Evolutionary conservation across 2,113 vertebrate species (phyloP).

Genomic region (Chaetura pelagica): DNA sequence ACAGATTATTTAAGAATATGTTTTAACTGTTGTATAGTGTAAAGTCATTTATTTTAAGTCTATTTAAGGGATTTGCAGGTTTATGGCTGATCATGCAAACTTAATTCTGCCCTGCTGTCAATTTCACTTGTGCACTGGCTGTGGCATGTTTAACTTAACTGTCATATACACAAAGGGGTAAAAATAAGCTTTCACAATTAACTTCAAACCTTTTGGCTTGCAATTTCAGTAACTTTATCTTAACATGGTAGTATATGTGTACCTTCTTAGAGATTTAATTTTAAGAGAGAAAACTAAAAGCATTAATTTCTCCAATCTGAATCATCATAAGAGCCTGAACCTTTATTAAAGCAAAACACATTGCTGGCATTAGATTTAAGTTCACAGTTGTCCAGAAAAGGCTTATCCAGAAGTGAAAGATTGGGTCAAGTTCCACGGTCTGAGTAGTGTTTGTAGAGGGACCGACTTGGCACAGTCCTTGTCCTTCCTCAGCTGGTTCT

Average conservation of each 20-base stretch:
- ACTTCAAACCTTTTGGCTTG: neutral
- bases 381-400: neutral
- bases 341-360: neutral
- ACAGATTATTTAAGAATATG: neutral
- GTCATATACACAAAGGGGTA: neutral
- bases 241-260: neutral
- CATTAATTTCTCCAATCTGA: neutral
- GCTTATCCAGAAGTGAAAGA: neutral
- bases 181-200: neutral
- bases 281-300: neutral
- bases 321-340: neutral
- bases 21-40: neutral
- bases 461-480: neutral
- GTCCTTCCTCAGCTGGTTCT: neutral
- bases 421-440: neutral
- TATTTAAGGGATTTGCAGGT: neutral
- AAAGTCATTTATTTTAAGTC: neutral
- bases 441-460: neutral
- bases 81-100: neutral
- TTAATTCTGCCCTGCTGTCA: conserved; percentile 20
- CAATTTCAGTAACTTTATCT: neutral
- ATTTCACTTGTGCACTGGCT: neutral
- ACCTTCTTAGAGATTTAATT: neutral
- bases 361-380: neutral
- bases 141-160: neutral